phyloP scores from a whole-genome alignment of 2,797 vertebrate species.

The Mormyrops boulengeri region DNA sequence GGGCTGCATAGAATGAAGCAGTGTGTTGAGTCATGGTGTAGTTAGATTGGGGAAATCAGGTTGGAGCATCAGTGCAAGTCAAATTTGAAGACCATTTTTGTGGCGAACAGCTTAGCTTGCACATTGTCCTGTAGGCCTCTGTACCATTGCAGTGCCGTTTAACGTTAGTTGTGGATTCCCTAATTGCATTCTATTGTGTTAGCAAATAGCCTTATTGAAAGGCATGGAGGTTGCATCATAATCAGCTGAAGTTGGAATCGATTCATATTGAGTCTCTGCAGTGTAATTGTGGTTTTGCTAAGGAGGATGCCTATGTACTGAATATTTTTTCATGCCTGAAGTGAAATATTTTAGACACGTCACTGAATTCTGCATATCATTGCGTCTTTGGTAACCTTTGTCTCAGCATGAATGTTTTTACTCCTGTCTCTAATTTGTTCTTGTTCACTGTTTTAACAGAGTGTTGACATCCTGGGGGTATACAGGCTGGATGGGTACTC shows the following conservation, averaged over 20 bases:
- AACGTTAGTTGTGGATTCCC: background rate
- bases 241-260: background rate
- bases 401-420: background rate
- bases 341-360: background rate
- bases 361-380: background rate
- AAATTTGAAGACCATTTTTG: constrained; percentile 47
- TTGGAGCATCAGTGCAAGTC: constrained; percentile 53
- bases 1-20: background rate
- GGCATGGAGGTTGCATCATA: background rate
- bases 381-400: background rate
- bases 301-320: background rate
- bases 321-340: background rate
- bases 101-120: background rate
- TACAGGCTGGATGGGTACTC: background rate
- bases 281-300: background rate
- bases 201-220: background rate
- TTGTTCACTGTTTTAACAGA: background rate
- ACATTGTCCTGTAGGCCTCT: constrained; percentile 36
- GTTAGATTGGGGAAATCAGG: constrained; percentile 54
- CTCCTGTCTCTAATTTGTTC: background rate
- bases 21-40: constrained; percentile 12
- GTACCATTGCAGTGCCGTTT: constrained; percentile 19
- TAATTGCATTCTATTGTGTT: background rate
- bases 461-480: background rate
- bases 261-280: background rate